These are phyloP conservation scores for Lasioglossum lativentre DNA, from an alignment of 2,888 invertebrate genomes.

Conservation along the genomic window DNA sequence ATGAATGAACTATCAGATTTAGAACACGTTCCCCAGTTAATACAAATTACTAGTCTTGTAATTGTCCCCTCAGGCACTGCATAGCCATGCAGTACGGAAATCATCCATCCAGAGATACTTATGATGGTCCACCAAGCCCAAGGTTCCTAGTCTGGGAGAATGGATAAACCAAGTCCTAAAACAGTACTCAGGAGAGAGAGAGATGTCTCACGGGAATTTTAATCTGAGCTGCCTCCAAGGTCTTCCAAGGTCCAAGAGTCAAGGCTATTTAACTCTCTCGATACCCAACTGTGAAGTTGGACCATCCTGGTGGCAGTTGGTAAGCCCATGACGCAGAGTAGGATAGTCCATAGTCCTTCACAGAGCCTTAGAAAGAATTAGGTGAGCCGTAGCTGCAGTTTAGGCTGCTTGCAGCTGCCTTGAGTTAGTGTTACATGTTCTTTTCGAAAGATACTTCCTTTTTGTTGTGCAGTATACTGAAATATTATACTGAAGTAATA, in stretches of 20 bases:
- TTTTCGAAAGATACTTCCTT: neutral
- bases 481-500: neutral
- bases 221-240: neutral
- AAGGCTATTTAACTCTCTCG: slow-evolving; percentile 4
- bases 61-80: slow-evolving; percentile 5
- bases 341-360: neutral
- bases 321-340: neutral
- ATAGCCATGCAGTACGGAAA: neutral
- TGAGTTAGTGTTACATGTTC: neutral
- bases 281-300: neutral
- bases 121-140: neutral
- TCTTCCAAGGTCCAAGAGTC: neutral
- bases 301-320: neutral
- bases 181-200: neutral
- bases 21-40: neutral
- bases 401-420: slow-evolving; percentile 10
- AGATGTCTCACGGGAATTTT: neutral
- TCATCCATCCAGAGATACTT: neutral
- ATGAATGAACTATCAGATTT: neutral
- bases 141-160: neutral
- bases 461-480: neutral
- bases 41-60: slow-evolving; percentile 2
- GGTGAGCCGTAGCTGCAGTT: neutral
- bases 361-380: neutral
- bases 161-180: neutral